phyloP scores from a whole-genome alignment of 35 echinoderm and acorn worm species.

The Acanthaster planci region DNA sequence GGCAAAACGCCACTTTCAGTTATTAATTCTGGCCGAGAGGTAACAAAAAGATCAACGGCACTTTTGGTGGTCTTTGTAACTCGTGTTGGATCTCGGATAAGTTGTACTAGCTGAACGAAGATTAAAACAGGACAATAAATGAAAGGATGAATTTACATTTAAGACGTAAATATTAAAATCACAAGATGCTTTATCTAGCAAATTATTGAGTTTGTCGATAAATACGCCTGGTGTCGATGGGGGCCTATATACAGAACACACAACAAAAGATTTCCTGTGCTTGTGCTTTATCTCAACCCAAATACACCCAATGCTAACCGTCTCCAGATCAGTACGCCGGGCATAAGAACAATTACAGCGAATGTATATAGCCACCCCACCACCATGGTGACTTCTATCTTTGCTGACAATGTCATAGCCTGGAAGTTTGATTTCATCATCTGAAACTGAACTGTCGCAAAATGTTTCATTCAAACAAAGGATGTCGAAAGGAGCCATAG shows the following conservation, averaged over 20 bases:
- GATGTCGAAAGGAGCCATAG: conserved; percentile 35
- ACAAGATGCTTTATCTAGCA: conserved; percentile 4
- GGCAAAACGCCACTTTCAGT: conserved; percentile 22
- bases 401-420: conserved; percentile 20
- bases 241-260: conserved; percentile 50
- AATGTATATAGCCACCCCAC: conserved; percentile 36
- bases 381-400: conserved; percentile 33
- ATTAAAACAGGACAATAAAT: not conserved
- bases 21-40: conserved; percentile 22
- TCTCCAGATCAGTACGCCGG: conserved; percentile 34
- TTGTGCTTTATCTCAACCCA: conserved; percentile 33
- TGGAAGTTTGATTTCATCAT: conserved; percentile 21
- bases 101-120: conserved; percentile 26
- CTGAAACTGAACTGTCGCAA: conserved; percentile 16
- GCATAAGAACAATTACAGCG: not conserved
- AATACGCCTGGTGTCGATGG: conserved; percentile 2
- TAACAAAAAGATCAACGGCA: conserved; percentile 35
- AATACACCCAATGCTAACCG: conserved; percentile 27
- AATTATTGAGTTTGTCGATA: conserved; percentile 18
- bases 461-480: conserved; percentile 43
- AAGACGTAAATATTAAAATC: conserved; percentile 59
- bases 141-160: not conserved
- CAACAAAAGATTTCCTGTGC: conserved; percentile 1
- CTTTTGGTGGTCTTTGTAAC: not conserved
- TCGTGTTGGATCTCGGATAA: conserved; percentile 33